Evolutionary conservation across 2,797 vertebrate species (phyloP).

Genomic region (Pyrocephalus nanus): DNA sequence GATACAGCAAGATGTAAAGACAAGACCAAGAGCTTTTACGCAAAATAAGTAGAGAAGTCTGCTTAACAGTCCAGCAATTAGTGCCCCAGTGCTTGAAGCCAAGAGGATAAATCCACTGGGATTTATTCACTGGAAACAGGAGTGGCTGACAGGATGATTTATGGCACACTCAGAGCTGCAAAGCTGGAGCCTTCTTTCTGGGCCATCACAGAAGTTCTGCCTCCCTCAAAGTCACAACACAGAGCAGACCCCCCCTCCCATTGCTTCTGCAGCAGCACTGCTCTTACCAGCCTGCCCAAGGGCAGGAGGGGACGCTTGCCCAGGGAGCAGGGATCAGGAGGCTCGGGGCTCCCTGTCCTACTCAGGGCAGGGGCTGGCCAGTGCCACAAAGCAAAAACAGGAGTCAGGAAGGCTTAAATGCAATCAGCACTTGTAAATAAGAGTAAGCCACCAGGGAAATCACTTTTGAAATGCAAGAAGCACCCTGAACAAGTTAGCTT

Average conservation of each 20-base stretch:
- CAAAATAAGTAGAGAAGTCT: background rate
- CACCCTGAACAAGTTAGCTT: background rate
- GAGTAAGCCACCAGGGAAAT: background rate
- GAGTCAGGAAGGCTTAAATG: background rate
- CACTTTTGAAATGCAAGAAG: background rate
- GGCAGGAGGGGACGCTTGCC: background rate
- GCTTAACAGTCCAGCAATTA: background rate
- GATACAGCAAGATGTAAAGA: background rate
- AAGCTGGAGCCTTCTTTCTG: background rate
- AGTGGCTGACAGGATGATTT: background rate
- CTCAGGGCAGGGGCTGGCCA: background rate
- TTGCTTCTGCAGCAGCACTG: background rate
- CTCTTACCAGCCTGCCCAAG: background rate
- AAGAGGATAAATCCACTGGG: background rate
- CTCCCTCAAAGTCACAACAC: background rate
- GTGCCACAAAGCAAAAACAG: background rate
- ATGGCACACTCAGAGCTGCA: background rate
- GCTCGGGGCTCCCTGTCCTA: background rate
- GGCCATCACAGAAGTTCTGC: background rate
- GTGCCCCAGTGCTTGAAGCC: background rate
- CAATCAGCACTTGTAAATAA: background rate
- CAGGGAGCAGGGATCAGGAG: background rate
- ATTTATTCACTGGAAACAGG: background rate
- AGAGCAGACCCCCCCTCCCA: fast-evolving
- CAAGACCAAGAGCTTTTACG: background rate